Percentiles rank a stretch among this genome's conserved stretches.
Evolutionary conservation across 2,113 vertebrate species (phyloP).

Genomic region (Actenoides lindsayi): DNA sequence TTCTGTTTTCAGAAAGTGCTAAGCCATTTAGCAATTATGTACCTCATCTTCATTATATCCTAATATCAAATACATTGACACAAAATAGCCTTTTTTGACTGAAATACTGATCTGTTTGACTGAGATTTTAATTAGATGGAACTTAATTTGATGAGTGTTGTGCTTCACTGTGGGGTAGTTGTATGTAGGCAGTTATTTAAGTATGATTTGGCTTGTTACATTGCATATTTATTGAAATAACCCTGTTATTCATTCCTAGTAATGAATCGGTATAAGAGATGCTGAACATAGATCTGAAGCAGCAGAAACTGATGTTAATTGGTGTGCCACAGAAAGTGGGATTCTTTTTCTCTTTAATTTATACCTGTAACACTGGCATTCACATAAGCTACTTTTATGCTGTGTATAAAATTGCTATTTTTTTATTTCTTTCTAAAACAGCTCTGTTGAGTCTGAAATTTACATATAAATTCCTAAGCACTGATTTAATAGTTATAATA

Average conservation of each 20-base stretch:
- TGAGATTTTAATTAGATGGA: conserved; percentile 28
- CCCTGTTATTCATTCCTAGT: not conserved
- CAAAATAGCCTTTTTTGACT: not conserved
- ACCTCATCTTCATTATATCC: not conserved
- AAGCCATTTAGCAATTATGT: not conserved
- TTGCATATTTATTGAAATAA: conserved; percentile 29
- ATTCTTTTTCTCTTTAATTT: not conserved
- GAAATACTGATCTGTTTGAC: not conserved
- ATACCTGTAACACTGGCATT: not conserved
- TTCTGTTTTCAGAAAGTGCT: not conserved
- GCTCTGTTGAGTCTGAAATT: not conserved
- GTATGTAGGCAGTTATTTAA: not conserved
- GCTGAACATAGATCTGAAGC: not conserved
- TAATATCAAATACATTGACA: conserved; percentile 9
- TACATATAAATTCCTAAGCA: not conserved
- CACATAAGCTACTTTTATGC: not conserved
- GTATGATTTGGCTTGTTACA: not conserved
- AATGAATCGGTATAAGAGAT: not conserved
- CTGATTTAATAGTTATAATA: not conserved
- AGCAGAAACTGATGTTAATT: not conserved
- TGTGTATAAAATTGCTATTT: not conserved
- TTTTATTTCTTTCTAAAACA: not conserved
- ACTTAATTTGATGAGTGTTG: not conserved
- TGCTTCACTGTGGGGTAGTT: not conserved
- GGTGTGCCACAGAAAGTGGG: not conserved